Evolutionary conservation across 2,113 vertebrate genomes (phyloP), one percentile per base, ranked within the genome.

Genomic region (Indri indri): DNA sequence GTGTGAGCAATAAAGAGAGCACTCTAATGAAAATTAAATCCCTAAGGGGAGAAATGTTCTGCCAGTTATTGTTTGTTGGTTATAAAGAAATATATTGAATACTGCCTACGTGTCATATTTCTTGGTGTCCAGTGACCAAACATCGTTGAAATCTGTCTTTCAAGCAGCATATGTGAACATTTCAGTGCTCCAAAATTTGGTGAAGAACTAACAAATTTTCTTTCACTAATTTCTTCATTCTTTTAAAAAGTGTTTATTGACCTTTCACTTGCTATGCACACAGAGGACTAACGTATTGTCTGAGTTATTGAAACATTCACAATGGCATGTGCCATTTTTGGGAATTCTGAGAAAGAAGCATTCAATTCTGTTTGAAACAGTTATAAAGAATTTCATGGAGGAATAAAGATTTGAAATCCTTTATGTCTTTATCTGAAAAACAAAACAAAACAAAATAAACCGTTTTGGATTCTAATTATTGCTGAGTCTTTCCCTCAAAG

Each of bases 61-160:
- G 40, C 85, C 88, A 70, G 91, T 86, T 97, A 91, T 83, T 95
- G 92, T 94, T 91, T 74, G 91, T 97, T 86, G 95, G 92, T 95
- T 88, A 95, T 96, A 92, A 97, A 97, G 96, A 96, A 97, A 92
- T 95, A 95, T 89, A 96, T 97, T 95, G 92, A 96, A 95, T 93
- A 73, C 93, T 40, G 77, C 47, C 93, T 47, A 23, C 6, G 8
- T 1, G 8, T 88, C 90, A 18, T 89, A 86, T 96, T 92, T 97
- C 93, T 96, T 82, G 40, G 85, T 85, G 85, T 73, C 85, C 77
- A 18, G 94, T 95, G 91, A 86, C 54, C 37, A 82, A 91, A 77
- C 93, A 93, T 79, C 47, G 13, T 1, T 65, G 66, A 96, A 93
- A 68, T 47, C 59, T 32, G 23, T 40, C 82, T 94, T 79, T 66